phyloP scores from a whole-genome alignment of 2,888 invertebrate genomes.

The Agrilus cyanescens region DNA sequence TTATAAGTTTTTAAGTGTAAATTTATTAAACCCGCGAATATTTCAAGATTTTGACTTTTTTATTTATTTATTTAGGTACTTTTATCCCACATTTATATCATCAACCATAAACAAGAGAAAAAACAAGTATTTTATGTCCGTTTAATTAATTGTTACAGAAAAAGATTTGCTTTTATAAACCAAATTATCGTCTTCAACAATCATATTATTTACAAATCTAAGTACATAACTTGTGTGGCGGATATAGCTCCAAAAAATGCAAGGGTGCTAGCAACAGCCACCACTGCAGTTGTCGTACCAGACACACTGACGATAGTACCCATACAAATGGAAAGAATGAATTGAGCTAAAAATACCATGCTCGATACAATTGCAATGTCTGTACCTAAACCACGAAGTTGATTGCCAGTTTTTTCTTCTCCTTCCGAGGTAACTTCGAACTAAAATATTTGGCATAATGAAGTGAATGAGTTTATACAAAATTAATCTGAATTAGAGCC shows the following conservation, averaged over 20 bases:
- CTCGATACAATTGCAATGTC: conserved; percentile 90
- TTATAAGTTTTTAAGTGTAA: too few relatives aligned
- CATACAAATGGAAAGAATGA: conserved; percentile 76
- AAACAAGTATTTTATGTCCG: too few relatives aligned
- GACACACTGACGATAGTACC: conserved; percentile 69
- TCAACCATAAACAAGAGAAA: too few relatives aligned
- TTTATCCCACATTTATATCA: too few relatives aligned
- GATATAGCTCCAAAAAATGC: conserved; percentile 75
- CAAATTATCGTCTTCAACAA: too few relatives aligned
- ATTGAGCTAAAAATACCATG: conserved; percentile 91
- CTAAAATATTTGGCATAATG: conserved; percentile 31
- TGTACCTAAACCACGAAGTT: conserved; percentile 82
- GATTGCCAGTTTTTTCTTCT: conserved; percentile 42
- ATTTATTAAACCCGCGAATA: too few relatives aligned
- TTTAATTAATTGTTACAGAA: too few relatives aligned
- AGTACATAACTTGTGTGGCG: conserved; percentile 80
- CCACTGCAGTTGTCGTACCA: conserved; percentile 81
- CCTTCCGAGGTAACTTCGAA: conserved; percentile 48
- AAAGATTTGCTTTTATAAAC: too few relatives aligned
- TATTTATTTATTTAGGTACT: too few relatives aligned
- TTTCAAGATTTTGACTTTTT: too few relatives aligned
- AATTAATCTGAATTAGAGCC: conserved; percentile 1
- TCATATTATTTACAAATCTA: conserved; percentile 54
- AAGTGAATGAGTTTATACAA: conserved; percentile 1
- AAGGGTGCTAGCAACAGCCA: conserved; percentile 70